Conservation (phyloP, 2,113 vertebrate species). For the Microcebus murinus region DNA sequence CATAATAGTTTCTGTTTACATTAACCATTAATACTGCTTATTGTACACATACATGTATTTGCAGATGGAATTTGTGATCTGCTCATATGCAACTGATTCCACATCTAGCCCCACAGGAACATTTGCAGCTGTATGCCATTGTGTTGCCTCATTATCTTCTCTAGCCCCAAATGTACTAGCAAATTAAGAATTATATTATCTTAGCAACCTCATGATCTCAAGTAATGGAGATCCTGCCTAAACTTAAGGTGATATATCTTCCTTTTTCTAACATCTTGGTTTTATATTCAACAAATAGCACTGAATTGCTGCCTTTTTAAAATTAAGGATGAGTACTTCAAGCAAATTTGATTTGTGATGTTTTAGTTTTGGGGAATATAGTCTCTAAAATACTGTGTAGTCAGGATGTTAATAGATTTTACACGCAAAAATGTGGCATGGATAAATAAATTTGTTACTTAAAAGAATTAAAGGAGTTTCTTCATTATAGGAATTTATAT, state of each 20-base stretch:
- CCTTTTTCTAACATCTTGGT: not conserved
- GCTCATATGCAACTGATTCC: not conserved
- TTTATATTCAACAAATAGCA: not conserved
- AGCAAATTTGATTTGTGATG: not conserved
- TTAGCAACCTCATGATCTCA: not conserved
- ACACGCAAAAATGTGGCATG: not conserved
- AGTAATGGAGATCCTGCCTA: not conserved
- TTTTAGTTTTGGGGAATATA: not conserved
- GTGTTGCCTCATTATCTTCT: not conserved
- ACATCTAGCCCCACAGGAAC: not conserved
- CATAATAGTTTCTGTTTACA: not conserved
- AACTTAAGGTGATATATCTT: not conserved
- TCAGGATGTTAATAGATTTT: not conserved
- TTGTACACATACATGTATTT: not conserved
- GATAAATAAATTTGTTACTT: conserved; percentile 10
- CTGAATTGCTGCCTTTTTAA: not conserved
- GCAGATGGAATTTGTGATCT: not conserved
- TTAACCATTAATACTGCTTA: not conserved
- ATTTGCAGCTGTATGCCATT: not conserved
- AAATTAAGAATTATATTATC: not conserved
- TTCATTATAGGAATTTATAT: not conserved
- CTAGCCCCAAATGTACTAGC: not conserved
- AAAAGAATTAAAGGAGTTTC: not conserved
- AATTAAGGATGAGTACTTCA: not conserved
- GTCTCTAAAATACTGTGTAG: not conserved